Percentiles rank a stretch among this genome's conserved stretches.
Evolutionary conservation across 2,113 vertebrate genomes (phyloP).

Genomic region (Noturus placidus): DNA sequence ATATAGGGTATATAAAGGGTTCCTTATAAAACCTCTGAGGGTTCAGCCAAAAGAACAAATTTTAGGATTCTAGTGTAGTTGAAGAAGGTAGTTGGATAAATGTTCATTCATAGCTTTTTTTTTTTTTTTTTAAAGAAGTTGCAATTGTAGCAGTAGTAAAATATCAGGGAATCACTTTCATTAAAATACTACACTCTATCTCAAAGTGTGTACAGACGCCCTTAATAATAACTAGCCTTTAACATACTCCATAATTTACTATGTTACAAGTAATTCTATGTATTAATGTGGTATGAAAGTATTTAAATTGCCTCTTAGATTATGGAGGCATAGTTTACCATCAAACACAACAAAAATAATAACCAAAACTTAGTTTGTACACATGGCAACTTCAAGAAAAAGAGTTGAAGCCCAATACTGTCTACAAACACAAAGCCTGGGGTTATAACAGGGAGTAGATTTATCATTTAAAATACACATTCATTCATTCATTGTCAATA

Average conservation of each 20-base stretch:
- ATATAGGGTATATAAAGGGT: no score
- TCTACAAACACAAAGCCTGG: neutral
- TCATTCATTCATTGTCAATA: neutral
- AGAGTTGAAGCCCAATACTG: neutral
- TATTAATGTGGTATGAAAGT: conserved; percentile 8
- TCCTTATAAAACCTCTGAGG: neutral
- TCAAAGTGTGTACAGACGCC: neutral
- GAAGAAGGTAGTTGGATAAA: neutral
- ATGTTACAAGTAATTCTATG: neutral
- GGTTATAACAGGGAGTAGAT: neutral
- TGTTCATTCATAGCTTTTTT: neutral
- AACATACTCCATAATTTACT: neutral
- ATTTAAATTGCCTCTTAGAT: conserved; percentile 36
- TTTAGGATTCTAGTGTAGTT: neutral
- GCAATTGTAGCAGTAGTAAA: neutral
- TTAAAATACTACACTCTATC: neutral
- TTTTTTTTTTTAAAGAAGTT: neutral
- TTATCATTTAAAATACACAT: neutral
- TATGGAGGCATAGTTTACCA: neutral
- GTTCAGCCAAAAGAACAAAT: neutral
- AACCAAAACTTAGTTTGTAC: neutral
- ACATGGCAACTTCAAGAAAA: neutral
- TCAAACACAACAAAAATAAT: neutral
- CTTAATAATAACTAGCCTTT: neutral
- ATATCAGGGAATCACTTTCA: neutral